Evolutionary conservation across 2,113 vertebrate genomes (phyloP).

Genomic region (Ibidorhyncha struthersii): DNA sequence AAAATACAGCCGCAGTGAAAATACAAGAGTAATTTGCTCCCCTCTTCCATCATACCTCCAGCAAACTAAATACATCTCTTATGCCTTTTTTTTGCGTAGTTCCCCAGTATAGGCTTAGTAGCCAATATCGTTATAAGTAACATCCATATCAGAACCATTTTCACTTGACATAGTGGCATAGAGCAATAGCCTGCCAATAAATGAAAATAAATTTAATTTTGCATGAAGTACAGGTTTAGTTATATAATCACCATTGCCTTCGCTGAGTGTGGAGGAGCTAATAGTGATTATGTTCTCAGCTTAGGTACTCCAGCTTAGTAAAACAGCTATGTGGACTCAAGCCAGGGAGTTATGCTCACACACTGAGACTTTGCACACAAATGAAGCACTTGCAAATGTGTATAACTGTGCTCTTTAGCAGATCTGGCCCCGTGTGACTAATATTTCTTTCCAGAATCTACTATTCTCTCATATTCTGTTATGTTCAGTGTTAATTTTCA

Average conservation of each 20-base stretch:
- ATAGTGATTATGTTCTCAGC: neutral
- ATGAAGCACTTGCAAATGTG: constrained; percentile 3
- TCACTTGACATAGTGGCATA: neutral
- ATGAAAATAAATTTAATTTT: neutral
- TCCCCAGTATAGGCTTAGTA: neutral
- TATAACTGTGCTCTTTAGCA: neutral
- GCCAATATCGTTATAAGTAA: neutral
- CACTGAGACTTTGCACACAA: neutral
- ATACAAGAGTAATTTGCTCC: neutral
- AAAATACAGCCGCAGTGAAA: neutral
- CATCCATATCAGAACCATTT: neutral
- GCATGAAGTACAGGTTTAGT: neutral
- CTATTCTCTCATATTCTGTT: neutral
- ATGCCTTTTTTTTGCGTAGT: neutral
- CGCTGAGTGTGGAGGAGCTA: neutral
- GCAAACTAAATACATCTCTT: neutral
- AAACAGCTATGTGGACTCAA: neutral
- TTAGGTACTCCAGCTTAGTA: neutral
- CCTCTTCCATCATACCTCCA: neutral
- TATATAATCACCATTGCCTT: neutral
- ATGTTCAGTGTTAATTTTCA: neutral
- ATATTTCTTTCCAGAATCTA: neutral
- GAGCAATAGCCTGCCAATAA: neutral
- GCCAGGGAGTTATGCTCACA: constrained; percentile 1
- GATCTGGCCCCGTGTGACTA: neutral